A percentile compares a stretch with the other conserved stretches of the same genome.
phyloP scores from a whole-genome alignment of 2,797 vertebrate genomes.

The Pipistrellus pipistrellus region DNA sequence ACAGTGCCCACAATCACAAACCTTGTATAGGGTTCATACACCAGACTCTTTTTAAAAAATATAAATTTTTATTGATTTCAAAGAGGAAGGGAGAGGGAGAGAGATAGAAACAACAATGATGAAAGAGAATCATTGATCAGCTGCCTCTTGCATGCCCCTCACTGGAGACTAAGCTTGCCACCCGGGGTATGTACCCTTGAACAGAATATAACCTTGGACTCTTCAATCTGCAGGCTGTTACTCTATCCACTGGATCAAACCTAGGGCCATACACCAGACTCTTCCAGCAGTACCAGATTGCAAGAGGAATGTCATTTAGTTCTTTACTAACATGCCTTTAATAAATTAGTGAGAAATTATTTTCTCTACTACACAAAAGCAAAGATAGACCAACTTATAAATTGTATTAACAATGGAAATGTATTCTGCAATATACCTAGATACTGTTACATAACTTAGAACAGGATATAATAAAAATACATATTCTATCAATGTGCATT shows the following conservation, averaged over 20 bases:
- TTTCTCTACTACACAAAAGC: background rate
- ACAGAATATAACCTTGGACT: too few relatives aligned
- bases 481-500: conserved; percentile 1
- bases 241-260: too few relatives aligned
- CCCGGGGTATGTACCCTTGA: too few relatives aligned
- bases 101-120: too few relatives aligned
- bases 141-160: too few relatives aligned
- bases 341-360: background rate
- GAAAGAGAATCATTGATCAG: too few relatives aligned
- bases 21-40: background rate
- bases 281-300: background rate
- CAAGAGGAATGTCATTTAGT: too few relatives aligned
- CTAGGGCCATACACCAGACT: background rate
- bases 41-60: background rate
- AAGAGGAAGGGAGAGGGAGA: too few relatives aligned
- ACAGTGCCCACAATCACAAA: background rate
- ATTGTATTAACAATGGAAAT: conserved; percentile 44
- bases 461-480: background rate
- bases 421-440: background rate
- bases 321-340: background rate
- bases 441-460: background rate
- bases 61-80: too few relatives aligned
- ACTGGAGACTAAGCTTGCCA: too few relatives aligned
- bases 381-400: background rate
- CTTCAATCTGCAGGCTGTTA: too few relatives aligned